Percentiles rank a stretch among this genome's conserved stretches.
phyloP scores from a whole-genome alignment of 92 coral and sea anemone genomes.

The Umimayanthus kanabou region DNA sequence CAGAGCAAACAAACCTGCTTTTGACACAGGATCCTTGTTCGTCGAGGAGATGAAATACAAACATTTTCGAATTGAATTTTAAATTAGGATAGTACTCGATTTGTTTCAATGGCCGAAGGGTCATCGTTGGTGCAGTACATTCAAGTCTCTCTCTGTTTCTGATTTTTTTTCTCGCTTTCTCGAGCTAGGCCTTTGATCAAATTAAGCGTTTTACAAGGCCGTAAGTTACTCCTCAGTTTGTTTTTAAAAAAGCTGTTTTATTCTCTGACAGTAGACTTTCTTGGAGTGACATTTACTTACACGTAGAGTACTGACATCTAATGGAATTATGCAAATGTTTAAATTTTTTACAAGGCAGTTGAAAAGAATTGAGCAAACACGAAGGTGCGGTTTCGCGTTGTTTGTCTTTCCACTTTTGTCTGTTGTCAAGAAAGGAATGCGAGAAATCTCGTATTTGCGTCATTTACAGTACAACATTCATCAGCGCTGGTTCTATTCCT shows the following conservation, averaged over 20 bases:
- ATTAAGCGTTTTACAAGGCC: neutral
- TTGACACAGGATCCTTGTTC: slow-evolving; percentile 38
- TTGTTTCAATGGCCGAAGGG: slow-evolving; percentile 34
- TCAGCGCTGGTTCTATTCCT: neutral
- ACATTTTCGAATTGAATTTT: slow-evolving; percentile 42
- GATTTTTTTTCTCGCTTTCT: neutral
- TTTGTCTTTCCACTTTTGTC: slow-evolving; percentile 30
- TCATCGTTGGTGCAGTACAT: neutral
- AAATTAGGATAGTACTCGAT: slow-evolving; percentile 42
- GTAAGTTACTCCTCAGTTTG: neutral
- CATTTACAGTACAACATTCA: slow-evolving; percentile 9
- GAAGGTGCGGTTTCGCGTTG: slow-evolving; percentile 19
- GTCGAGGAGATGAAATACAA: slow-evolving; percentile 35
- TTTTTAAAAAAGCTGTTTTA: neutral
- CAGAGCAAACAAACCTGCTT: slow-evolving; percentile 20
- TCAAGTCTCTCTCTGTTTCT: neutral
- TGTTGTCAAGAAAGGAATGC: slow-evolving; percentile 37
- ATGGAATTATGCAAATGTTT: slow-evolving; percentile 49
- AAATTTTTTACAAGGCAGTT: slow-evolving; percentile 40
- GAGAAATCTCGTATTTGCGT: slow-evolving; percentile 31
- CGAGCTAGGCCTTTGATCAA: neutral
- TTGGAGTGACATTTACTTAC: slow-evolving; percentile 28
- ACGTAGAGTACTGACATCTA: slow-evolving; percentile 30
- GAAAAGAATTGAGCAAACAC: slow-evolving; percentile 39
- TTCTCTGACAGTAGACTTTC: slow-evolving; percentile 14